Percentiles rank a stretch among this genome's conserved stretches.
These are phyloP conservation scores for Nothocercus nigrocapillus DNA, from an alignment of 2,113 vertebrate species.

Conservation along the genomic window DNA sequence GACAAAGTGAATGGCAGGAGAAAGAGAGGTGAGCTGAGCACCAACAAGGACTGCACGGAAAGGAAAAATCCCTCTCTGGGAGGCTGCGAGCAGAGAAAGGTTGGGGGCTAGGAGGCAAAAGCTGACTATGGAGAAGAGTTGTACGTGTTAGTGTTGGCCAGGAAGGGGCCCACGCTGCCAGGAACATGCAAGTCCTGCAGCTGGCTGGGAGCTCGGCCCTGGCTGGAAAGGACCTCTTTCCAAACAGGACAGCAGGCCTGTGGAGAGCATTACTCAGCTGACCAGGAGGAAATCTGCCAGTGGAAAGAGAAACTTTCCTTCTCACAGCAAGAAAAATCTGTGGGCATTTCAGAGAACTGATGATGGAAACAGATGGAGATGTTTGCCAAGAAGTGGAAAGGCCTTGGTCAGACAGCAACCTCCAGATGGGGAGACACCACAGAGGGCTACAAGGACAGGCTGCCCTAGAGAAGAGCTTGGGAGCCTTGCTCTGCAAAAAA, in stretches of 20 bases:
- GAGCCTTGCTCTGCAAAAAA: background rate
- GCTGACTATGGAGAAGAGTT: slow-evolving; percentile 5
- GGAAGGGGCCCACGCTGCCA: background rate
- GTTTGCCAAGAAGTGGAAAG: slow-evolving; percentile 16
- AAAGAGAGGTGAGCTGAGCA: background rate
- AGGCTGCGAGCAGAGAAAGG: background rate
- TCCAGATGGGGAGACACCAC: background rate
- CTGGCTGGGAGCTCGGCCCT: slow-evolving; percentile 10
- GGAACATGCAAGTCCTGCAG: slow-evolving; percentile 36
- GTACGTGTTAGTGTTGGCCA: slow-evolving; percentile 51
- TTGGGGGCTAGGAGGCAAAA: background rate
- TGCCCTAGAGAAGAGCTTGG: background rate
- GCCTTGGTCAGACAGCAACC: slow-evolving; percentile 6
- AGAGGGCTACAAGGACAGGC: background rate
- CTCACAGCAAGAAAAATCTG: slow-evolving; percentile 30
- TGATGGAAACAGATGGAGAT: slow-evolving; percentile 60
- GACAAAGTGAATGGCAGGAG: background rate
- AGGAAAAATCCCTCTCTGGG: background rate
- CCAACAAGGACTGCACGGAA: background rate
- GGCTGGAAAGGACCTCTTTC: slow-evolving; percentile 51
- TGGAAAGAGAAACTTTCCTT: slow-evolving; percentile 65
- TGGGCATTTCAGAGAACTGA: slow-evolving; percentile 10
- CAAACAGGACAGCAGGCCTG: slow-evolving; percentile 49
- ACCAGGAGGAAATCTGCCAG: slow-evolving; percentile 44
- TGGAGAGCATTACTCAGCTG: slow-evolving; percentile 69